Conservation (phyloP, 2,797 vertebrate species). For the Falco peregrinus region DNA sequence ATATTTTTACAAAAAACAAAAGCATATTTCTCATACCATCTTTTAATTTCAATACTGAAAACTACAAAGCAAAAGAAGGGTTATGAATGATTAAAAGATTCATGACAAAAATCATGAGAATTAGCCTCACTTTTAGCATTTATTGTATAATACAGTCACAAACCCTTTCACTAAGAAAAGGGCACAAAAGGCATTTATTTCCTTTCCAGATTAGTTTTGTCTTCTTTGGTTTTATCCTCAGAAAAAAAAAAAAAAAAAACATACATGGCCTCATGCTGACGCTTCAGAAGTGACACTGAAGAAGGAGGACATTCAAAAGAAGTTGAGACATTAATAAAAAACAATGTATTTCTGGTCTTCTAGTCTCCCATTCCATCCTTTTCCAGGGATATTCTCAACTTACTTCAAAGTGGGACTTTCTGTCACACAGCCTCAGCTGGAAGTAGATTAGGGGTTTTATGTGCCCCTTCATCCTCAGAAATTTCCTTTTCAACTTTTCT, state of each 20-base stretch:
- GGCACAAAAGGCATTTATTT: background rate
- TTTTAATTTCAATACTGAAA: background rate
- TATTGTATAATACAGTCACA: background rate
- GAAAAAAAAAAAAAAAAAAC: background rate
- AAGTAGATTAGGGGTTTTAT: constrained; percentile 14
- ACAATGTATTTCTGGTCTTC: background rate
- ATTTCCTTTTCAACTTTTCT: constrained; percentile 25
- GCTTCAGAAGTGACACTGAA: background rate
- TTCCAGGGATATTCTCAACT: background rate
- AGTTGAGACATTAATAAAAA: background rate
- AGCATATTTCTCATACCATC: background rate
- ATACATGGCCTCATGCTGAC: background rate
- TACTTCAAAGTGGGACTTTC: constrained; percentile 5
- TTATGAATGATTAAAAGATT: background rate
- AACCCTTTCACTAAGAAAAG: background rate
- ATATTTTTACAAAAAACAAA: background rate
- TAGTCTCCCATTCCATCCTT: background rate
- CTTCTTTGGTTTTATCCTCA: background rate
- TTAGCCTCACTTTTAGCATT: background rate
- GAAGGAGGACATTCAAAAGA: background rate
- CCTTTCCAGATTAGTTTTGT: background rate
- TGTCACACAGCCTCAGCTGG: background rate
- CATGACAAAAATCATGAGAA: background rate
- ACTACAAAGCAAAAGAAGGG: background rate
- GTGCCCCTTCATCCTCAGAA: constrained; percentile 17